phyloP scores from a whole-genome alignment of 2,888 invertebrate species.

The Eretmocerus hayati region DNA sequence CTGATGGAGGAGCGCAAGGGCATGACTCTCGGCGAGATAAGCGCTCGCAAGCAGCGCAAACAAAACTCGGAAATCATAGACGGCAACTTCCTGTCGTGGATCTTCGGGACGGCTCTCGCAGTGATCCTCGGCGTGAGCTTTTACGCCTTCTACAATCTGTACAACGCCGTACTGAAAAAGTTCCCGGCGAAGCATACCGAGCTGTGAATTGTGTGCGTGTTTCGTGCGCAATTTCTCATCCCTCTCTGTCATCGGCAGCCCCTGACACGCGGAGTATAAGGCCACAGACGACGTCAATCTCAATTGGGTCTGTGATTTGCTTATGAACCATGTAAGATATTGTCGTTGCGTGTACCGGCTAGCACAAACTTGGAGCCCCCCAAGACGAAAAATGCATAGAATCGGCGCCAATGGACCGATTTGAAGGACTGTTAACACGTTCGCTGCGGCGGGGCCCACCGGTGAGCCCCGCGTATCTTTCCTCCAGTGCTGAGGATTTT shows the following conservation, averaged over 20 bases:
- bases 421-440: no score
- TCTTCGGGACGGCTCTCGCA: conserved; percentile 70
- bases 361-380: no score
- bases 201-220: conserved; percentile 50
- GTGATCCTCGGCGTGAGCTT: conserved; percentile 75
- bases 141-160: conserved; percentile 80
- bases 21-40: conserved; percentile 48
- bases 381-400: no score
- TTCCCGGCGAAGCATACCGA: conserved; percentile 76
- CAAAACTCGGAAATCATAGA: conserved; percentile 59
- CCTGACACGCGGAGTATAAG: no score
- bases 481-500: no score
- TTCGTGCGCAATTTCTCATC: background rate
- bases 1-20: conserved; percentile 68
- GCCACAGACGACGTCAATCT: no score
- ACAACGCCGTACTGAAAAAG: conserved; percentile 72
- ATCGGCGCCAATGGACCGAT: no score
- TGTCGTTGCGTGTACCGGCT: no score
- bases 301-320: no score
- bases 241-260: background rate
- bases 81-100: conserved; percentile 74
- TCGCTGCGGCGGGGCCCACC: no score
- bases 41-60: conserved; percentile 43
- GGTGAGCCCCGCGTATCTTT: no score
- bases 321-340: no score